These are phyloP conservation scores for Danaus plexippus DNA, from an alignment of 1,140 invertebrate species.

Conservation along the genomic window DNA sequence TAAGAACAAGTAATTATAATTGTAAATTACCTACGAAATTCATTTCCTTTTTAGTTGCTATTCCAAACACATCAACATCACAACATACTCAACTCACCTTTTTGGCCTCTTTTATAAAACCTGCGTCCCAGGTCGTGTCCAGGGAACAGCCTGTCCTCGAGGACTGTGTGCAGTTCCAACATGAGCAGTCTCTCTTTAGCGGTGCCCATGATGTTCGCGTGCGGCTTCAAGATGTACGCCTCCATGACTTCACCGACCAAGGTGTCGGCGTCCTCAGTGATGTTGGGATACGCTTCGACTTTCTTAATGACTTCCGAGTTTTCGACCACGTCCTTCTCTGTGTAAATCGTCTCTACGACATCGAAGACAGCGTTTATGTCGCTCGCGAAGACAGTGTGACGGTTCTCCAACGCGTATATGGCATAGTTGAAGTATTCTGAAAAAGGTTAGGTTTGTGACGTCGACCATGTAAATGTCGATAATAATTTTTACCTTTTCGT, in stretches of 20 bases:
- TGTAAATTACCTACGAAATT: no score
- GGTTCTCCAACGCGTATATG: constrained; percentile 7
- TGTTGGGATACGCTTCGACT: constrained; percentile 7
- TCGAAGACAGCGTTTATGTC: constrained; percentile 18
- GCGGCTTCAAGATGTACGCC: constrained; percentile 9
- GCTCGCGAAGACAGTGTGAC: neutral
- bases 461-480: no score
- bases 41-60: no score
- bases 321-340: constrained; percentile 8
- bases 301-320: constrained; percentile 2
- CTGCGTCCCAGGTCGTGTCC: no score
- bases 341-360: constrained; percentile 11
- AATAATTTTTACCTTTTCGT: no score
- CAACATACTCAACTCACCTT: no score
- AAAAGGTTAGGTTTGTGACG: no score
- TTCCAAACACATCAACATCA: no score
- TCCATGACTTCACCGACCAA: constrained; percentile 8
- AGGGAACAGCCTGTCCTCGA: neutral
- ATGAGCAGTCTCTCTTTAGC: constrained; percentile 9
- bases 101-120: no score
- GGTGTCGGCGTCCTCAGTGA: neutral
- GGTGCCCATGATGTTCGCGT: constrained; percentile 11
- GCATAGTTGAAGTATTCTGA: constrained; percentile 10
- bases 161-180: constrained; percentile 5
- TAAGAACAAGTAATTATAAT: no score